Evolutionary conservation across 2,797 vertebrate species (phyloP).

Genomic region (Vespertilio murinus): DNA sequence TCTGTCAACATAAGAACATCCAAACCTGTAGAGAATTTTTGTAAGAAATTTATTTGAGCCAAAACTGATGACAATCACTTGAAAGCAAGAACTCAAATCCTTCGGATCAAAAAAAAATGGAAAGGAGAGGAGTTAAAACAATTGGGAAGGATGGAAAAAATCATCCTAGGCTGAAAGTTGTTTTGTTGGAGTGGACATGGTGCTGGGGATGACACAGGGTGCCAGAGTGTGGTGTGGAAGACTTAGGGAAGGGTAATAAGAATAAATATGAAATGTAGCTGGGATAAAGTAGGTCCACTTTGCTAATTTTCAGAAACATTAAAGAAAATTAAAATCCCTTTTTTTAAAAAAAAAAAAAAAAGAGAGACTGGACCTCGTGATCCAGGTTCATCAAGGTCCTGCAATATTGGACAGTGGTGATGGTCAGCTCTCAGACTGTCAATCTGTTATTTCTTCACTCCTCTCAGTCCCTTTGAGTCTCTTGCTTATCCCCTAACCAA

Average conservation of each 20-base stretch:
- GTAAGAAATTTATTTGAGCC: not conserved
- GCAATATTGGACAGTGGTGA: not conserved
- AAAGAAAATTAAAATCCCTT: not conserved
- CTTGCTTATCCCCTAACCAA: not conserved
- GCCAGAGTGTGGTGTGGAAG: not conserved
- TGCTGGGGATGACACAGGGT: not conserved
- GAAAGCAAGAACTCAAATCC: not conserved
- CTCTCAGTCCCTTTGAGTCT: not conserved
- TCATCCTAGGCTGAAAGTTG: too few species aligned
- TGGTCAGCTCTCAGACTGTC: not conserved
- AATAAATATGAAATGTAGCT: not conserved
- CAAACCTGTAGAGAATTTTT: not conserved
- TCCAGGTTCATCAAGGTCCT: not conserved
- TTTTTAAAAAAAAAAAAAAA: not conserved
- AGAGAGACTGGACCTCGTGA: not conserved
- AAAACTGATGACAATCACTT: not conserved
- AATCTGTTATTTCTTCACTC: not conserved
- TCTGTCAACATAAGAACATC: not conserved
- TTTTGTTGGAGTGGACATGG: too few species aligned
- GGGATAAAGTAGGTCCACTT: not conserved
- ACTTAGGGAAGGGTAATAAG: not conserved
- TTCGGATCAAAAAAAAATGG: not conserved
- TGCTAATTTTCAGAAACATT: slow-evolving; percentile 7
- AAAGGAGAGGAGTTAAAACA: not conserved
- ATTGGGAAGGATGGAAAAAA: not conserved